Conservation (phyloP, 23 tunicate genomes). For the Trididemnum nubilum region DNA sequence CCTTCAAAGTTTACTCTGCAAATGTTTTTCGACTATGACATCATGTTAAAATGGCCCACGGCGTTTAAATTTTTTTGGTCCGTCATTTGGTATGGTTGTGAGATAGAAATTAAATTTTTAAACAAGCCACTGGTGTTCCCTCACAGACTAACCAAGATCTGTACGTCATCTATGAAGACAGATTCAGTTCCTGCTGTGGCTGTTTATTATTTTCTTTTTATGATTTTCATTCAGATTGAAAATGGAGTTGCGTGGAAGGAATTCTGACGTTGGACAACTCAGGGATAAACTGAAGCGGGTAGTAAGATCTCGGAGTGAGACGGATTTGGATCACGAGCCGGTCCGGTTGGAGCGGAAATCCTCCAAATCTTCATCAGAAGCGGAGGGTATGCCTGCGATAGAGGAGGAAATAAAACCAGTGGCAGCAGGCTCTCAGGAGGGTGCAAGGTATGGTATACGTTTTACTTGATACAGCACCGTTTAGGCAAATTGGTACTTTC, state of each 20-base stretch:
- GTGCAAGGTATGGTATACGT: conserved; percentile 32
- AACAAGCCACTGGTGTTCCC: no score
- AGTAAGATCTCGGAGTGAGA: conserved; percentile 27
- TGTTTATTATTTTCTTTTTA: no score
- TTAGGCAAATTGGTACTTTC: not conserved
- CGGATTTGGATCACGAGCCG: conserved; percentile 39
- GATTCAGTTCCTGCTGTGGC: no score
- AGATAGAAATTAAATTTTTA: no score
- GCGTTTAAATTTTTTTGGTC: no score
- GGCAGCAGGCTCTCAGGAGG: conserved; percentile 30
- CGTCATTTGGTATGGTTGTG: no score
- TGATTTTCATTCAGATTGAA: conserved; percentile 44
- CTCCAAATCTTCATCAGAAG: not conserved
- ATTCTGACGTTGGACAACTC: conserved; percentile 36
- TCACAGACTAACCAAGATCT: no score
- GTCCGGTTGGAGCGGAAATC: conserved; percentile 29
- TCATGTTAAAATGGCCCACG: no score
- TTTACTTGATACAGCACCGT: no score
- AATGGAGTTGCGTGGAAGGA: conserved; percentile 21
- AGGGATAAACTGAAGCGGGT: conserved; percentile 62
- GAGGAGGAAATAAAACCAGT: conserved; percentile 52
- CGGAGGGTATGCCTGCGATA: conserved; percentile 22
- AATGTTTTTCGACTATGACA: no score
- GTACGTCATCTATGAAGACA: no score
- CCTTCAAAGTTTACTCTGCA: no score